Conservation (phyloP, 1,140 invertebrate genomes). For the Ylistrum balloti region DNA sequence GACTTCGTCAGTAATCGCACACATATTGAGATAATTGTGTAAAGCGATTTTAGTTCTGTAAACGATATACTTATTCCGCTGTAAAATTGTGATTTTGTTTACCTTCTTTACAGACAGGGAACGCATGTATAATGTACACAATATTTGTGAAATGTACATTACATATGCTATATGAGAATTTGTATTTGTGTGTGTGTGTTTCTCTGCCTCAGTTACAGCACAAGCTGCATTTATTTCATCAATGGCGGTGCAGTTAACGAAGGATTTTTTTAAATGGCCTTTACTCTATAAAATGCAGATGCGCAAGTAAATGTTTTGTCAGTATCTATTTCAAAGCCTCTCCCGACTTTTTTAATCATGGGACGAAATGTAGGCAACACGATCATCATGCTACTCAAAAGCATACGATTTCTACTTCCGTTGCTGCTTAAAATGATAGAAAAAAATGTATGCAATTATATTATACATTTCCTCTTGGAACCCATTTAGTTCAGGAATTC, state of each 20-base stretch:
- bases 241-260: background rate
- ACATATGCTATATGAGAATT: background rate
- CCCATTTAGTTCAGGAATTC: background rate
- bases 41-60: background rate
- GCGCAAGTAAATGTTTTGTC: background rate
- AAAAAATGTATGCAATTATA: background rate
- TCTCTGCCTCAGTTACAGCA: background rate
- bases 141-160: slow-evolving; percentile 9
- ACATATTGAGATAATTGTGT: slow-evolving; percentile 10
- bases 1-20: background rate
- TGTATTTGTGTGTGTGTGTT: background rate
- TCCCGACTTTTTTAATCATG: background rate
- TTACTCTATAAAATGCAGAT: background rate
- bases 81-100: slow-evolving; percentile 22
- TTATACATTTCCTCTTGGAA: background rate
- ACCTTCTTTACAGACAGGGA: background rate
- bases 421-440: background rate
- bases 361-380: too few species aligned
- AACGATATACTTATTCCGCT: slow-evolving; percentile 34
- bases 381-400: background rate
- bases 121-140: background rate
- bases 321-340: background rate
- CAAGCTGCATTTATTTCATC: background rate
- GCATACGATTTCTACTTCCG: background rate
- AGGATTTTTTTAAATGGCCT: background rate